phyloP scores from a whole-genome alignment of 2,113 vertebrate genomes.

The Corythaeola cristata region DNA sequence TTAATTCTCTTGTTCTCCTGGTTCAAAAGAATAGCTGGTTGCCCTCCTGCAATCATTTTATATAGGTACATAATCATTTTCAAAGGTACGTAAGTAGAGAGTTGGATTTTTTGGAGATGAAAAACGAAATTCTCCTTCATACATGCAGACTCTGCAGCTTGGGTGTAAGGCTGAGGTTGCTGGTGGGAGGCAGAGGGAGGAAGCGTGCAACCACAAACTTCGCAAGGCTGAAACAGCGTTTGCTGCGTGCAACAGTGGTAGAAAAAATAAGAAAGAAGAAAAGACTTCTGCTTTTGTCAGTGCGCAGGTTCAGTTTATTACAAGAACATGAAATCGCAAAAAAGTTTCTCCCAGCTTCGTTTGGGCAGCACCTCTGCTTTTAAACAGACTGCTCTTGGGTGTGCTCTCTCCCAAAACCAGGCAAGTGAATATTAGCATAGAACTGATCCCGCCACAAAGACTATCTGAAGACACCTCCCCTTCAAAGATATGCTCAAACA shows the following conservation, averaged over 20 bases:
- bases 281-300: slow-evolving; percentile 7
- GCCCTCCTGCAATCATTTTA: background rate
- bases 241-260: background rate
- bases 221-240: background rate
- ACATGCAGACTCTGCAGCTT: background rate
- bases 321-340: background rate
- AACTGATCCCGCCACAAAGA: background rate
- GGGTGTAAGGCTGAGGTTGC: background rate
- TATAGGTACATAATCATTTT: background rate
- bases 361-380: background rate
- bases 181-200: background rate
- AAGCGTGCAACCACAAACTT: slow-evolving; percentile 16
- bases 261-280: background rate
- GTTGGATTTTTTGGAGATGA: background rate
- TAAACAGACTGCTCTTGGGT: background rate
- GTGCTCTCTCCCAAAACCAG: background rate
- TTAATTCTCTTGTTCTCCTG: background rate
- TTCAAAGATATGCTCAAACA: background rate
- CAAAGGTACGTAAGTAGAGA: background rate
- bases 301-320: background rate
- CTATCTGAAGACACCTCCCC: background rate
- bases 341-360: background rate
- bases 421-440: background rate
- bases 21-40: background rate
- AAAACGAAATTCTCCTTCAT: background rate